A percentile compares a stretch with the other conserved stretches of the same genome.
These are phyloP conservation scores for Chrysomallon squamiferum DNA, from an alignment of 1,140 invertebrate genomes.

Conservation along the genomic window DNA sequence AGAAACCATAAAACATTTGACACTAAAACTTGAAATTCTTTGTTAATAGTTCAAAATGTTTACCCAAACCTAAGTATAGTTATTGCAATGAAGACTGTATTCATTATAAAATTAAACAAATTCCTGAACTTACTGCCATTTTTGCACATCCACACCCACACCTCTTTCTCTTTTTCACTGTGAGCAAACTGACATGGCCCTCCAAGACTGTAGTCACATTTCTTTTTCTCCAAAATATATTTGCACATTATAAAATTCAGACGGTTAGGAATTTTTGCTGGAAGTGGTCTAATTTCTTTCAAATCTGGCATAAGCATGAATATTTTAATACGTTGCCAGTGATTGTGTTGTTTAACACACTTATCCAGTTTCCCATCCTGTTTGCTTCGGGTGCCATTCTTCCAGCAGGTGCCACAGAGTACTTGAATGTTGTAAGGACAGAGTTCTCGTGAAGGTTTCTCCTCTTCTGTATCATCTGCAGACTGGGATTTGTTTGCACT, in stretches of 20 bases:
- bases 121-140: conserved; percentile 36
- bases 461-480: neutral
- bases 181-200: conserved; percentile 92
- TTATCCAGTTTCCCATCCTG: conserved; percentile 42
- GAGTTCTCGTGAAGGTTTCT: conserved; percentile 8
- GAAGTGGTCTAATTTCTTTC: conserved; percentile 44
- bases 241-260: conserved; percentile 49
- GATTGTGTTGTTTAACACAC: conserved; percentile 43
- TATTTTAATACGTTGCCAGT: conserved; percentile 31
- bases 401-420: conserved; percentile 46
- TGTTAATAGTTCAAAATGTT: too few species aligned
- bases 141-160: conserved; percentile 54
- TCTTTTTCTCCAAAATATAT: conserved; percentile 37
- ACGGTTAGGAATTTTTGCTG: conserved; percentile 33
- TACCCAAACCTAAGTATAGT: too few species aligned
- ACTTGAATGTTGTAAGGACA: conserved; percentile 32
- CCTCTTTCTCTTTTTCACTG: conserved; percentile 84
- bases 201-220: conserved; percentile 69
- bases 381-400: conserved; percentile 37
- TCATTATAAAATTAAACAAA: neutral
- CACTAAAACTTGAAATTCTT: too few species aligned
- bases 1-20: too few species aligned
- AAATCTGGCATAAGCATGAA: conserved; percentile 37
- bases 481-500: neutral
- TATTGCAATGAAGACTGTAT: too few species aligned